Percentiles rank a stretch among this genome's conserved stretches.
Evolutionary conservation across 2,888 invertebrate genomes (phyloP).

Genomic region (Prostheceraeus crozeri): DNA sequence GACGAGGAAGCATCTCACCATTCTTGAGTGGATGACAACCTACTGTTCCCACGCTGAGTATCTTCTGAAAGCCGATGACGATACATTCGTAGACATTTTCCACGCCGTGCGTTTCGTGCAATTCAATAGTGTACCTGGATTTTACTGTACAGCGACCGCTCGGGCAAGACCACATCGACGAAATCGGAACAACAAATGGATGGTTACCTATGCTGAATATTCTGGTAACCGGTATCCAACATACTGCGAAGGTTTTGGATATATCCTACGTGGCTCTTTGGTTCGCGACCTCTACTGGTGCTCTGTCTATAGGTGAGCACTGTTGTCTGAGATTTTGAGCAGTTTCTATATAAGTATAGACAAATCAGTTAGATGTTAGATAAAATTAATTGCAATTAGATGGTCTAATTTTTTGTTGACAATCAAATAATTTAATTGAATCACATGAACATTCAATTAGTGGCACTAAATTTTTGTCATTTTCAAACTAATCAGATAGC

Average conservation of each 20-base stretch:
- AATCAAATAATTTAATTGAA: no score
- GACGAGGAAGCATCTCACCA: slow-evolving; percentile 34
- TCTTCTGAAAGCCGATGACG: slow-evolving; percentile 35
- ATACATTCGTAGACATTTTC: slow-evolving; percentile 36
- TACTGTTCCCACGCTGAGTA: slow-evolving; percentile 34
- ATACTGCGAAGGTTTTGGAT: slow-evolving; percentile 37
- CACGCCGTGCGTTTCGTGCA: slow-evolving; percentile 25
- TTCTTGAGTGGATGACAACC: slow-evolving; percentile 33
- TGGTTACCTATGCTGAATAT: slow-evolving; percentile 33
- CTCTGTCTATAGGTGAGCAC: no score
- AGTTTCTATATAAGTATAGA: no score
- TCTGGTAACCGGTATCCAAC: slow-evolving; percentile 26
- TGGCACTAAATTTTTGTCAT: no score
- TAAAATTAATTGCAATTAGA: no score
- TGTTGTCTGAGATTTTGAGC: no score
- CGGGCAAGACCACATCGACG: slow-evolving; percentile 20
- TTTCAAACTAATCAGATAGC: no score
- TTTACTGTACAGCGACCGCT: slow-evolving; percentile 26
- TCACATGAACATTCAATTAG: no score
- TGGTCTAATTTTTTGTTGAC: no score
- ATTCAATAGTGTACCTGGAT: slow-evolving; percentile 10
- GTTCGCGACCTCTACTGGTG: slow-evolving; percentile 25
- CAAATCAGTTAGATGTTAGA: no score
- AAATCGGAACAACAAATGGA: slow-evolving; percentile 29
- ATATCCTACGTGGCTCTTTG: slow-evolving; percentile 14